Evolutionary conservation across 2,113 vertebrate species (phyloP).

Genomic region (Isichthys henryi): DNA sequence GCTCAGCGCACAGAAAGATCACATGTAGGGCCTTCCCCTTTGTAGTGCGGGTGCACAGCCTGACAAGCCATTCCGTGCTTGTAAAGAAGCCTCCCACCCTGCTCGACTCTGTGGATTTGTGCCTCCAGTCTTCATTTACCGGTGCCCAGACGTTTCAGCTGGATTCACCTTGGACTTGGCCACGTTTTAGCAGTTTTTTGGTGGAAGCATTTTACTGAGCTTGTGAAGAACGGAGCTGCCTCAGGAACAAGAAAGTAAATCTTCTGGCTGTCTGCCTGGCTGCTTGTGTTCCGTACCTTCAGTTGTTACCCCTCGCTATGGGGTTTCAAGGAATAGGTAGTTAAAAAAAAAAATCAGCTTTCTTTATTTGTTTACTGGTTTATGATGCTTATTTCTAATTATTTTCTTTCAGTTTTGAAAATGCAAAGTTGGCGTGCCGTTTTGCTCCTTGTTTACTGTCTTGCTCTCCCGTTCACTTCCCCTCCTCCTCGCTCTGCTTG

Average conservation of each 20-base stretch:
- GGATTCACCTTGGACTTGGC: constrained; percentile 48
- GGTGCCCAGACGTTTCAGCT: constrained; percentile 39
- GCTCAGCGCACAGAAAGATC: constrained; percentile 77
- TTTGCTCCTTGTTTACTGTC: neutral
- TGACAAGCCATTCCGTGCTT: constrained; percentile 74
- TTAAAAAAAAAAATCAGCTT: neutral
- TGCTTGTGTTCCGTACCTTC: constrained; percentile 55
- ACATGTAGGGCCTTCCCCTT: constrained; percentile 80
- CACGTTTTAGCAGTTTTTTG: constrained; percentile 35
- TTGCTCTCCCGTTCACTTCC: neutral
- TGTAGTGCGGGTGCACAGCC: constrained; percentile 74
- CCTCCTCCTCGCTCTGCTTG: neutral
- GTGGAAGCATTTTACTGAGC: neutral
- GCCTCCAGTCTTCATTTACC: constrained; percentile 40
- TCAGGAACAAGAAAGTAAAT: constrained; percentile 70
- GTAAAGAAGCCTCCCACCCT: constrained; percentile 46
- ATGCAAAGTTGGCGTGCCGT: neutral
- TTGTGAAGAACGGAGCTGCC: constrained; percentile 18
- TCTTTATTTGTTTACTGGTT: constrained; percentile 16
- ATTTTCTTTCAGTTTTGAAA: neutral
- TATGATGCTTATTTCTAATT: constrained; percentile 39
- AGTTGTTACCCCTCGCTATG: constrained; percentile 43
- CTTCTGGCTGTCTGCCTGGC: constrained; percentile 45
- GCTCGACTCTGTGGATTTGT: constrained; percentile 51
- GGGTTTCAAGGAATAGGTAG: neutral